These are phyloP conservation scores for Trichonephila inaurata DNA, from an alignment of 1,140 invertebrate species.

Conservation along the genomic window DNA sequence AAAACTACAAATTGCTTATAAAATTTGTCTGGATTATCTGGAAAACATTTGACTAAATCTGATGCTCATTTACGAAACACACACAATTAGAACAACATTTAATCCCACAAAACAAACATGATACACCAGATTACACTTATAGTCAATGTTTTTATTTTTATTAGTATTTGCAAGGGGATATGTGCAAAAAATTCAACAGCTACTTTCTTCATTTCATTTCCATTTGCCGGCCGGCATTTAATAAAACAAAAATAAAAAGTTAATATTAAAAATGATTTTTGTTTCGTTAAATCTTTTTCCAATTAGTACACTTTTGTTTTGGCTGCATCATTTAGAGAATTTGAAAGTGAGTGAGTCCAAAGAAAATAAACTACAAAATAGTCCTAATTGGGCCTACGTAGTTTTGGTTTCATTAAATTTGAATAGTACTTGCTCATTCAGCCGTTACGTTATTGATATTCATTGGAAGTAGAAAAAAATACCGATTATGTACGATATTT, in stretches of 20 bases:
- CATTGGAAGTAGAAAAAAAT: too few species aligned
- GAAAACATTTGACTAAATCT: neutral
- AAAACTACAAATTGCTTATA: neutral
- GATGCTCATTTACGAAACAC: neutral
- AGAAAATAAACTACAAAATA: too few species aligned
- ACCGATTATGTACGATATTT: too few species aligned
- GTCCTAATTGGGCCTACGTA: too few species aligned
- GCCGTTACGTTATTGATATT: too few species aligned
- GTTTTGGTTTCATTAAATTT: too few species aligned
- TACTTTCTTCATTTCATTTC: constrained; percentile 25
- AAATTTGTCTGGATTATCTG: neutral
- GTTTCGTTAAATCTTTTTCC: too few species aligned
- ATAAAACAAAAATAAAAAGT: neutral
- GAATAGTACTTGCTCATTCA: too few species aligned
- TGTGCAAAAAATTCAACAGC: constrained; percentile 50
- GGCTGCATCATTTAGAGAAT: too few species aligned
- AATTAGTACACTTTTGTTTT: too few species aligned
- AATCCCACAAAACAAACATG: constrained; percentile 5
- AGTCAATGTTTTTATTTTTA: constrained; percentile 35
- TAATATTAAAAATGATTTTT: too few species aligned
- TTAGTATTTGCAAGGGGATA: constrained; percentile 38
- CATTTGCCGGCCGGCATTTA: neutral
- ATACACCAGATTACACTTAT: constrained; percentile 9
- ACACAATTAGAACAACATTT: neutral
- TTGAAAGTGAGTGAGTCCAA: too few species aligned